Evolutionary conservation across 2,113 vertebrate genomes (phyloP).

Genomic region (Misgurnus anguillicaudatus): DNA sequence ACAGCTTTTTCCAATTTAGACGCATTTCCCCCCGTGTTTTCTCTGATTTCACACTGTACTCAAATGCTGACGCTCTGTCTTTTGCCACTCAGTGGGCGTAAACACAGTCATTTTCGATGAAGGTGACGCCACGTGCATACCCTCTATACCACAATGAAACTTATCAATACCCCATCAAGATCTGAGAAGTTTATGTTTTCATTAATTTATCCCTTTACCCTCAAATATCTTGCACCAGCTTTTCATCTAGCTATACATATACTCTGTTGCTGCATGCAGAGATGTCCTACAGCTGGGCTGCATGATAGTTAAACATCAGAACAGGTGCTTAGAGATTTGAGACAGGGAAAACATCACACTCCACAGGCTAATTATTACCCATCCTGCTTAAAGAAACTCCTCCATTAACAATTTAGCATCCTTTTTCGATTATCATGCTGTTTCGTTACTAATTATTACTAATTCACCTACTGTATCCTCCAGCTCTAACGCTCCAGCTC

Average conservation of each 20-base stretch:
- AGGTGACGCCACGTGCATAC: no score
- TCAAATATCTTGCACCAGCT: neutral
- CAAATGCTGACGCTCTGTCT: no score
- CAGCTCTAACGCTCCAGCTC: neutral
- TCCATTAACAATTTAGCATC: neutral
- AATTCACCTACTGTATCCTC: no score
- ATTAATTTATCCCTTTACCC: slow-evolving; percentile 14
- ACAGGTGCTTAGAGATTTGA: neutral
- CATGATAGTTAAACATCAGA: neutral
- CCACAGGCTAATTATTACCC: neutral
- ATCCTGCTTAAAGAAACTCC: neutral
- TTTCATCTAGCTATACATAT: neutral
- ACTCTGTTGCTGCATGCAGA: neutral
- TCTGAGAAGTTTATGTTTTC: slow-evolving; percentile 24
- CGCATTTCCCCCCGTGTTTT: no score
- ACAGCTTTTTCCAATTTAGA: no score
- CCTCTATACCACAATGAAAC: neutral
- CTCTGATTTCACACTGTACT: no score
- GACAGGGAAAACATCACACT: neutral
- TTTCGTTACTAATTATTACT: no score
- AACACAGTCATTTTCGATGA: no score
- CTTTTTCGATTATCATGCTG: neutral
- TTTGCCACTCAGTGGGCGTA: no score
- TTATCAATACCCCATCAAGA: neutral
- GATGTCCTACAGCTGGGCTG: neutral